phyloP scores from a whole-genome alignment of 2,888 invertebrate species.

The Polydrusus cervinus region DNA sequence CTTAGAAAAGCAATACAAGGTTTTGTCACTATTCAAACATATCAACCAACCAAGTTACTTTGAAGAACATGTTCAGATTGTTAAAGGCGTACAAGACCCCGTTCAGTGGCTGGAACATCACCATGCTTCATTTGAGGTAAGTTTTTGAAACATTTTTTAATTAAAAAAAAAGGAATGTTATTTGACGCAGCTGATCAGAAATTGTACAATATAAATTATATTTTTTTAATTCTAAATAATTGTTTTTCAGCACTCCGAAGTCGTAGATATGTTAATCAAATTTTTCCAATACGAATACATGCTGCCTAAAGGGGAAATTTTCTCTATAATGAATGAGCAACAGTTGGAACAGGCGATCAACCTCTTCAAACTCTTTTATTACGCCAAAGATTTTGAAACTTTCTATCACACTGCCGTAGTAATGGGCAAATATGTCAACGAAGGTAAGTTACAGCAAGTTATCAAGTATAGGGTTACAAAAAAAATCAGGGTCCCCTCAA shows the following conservation, averaged over 20 bases:
- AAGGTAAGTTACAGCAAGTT: constrained; percentile 60
- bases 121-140: too few species aligned
- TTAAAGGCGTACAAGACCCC: constrained; percentile 63
- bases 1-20: constrained; percentile 63
- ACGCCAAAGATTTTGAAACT: constrained; percentile 81
- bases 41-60: constrained; percentile 77
- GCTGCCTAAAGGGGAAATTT: constrained; percentile 76
- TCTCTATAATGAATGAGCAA: constrained; percentile 76
- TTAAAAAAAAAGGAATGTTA: too few species aligned
- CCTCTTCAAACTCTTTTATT: constrained; percentile 79
- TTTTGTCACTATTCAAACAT: constrained; percentile 76
- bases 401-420: constrained; percentile 81
- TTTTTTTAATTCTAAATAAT: too few species aligned
- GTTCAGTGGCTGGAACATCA: too few species aligned
- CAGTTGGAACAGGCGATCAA: constrained; percentile 78
- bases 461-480: too few species aligned
- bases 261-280: constrained; percentile 75
- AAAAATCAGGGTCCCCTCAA: too few species aligned
- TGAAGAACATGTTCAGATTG: constrained; percentile 74
- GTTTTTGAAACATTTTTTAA: too few species aligned
- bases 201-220: too few species aligned
- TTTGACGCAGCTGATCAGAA: too few species aligned
- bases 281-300: constrained; percentile 72
- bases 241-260: constrained; percentile 74
- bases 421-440: constrained; percentile 69